These are phyloP conservation scores for Sminthurinus aureus DNA, from an alignment of 2,888 invertebrate genomes.

Conservation along the genomic window DNA sequence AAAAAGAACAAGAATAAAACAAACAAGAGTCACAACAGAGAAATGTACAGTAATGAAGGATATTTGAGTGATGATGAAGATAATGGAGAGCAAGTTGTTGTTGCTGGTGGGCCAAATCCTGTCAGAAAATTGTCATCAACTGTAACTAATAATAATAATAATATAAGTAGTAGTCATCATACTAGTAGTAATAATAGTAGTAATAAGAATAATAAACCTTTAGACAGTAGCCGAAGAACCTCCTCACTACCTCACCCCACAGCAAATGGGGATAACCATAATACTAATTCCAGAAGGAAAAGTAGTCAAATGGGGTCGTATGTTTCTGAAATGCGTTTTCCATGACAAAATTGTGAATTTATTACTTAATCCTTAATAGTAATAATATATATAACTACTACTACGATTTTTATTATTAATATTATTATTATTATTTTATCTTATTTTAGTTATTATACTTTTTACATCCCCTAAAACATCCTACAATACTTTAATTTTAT, in stretches of 20 bases:
- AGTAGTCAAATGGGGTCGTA: conserved; percentile 65
- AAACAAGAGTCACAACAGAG: conserved; percentile 66
- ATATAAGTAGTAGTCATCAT: background rate
- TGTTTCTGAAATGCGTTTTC: conserved; percentile 72
- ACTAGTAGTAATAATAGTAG: conserved; percentile 2
- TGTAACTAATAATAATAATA: conserved; percentile 37
- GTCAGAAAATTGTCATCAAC: conserved; percentile 64
- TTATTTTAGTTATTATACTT: too few species aligned
- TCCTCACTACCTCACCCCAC: conserved; percentile 50
- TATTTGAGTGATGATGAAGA: conserved; percentile 66
- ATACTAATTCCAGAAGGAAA: conserved; percentile 41
- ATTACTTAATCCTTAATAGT: too few species aligned
- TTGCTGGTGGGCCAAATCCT: conserved; percentile 62
- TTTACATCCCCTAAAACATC: too few species aligned
- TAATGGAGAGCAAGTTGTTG: conserved; percentile 61
- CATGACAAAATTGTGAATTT: conserved; percentile 63
- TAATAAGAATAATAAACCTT: conserved; percentile 25
- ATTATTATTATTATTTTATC: background rate
- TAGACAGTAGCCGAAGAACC: conserved; percentile 45
- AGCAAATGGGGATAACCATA: conserved; percentile 8
- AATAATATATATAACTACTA: too few species aligned
- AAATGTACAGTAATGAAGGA: conserved; percentile 69
- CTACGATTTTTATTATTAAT: conserved; percentile 5
- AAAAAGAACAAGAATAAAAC: conserved; percentile 63
- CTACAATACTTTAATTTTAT: too few species aligned